phyloP scores from a whole-genome alignment of 2,113 vertebrate species.

The Tonatia bakeri region DNA sequence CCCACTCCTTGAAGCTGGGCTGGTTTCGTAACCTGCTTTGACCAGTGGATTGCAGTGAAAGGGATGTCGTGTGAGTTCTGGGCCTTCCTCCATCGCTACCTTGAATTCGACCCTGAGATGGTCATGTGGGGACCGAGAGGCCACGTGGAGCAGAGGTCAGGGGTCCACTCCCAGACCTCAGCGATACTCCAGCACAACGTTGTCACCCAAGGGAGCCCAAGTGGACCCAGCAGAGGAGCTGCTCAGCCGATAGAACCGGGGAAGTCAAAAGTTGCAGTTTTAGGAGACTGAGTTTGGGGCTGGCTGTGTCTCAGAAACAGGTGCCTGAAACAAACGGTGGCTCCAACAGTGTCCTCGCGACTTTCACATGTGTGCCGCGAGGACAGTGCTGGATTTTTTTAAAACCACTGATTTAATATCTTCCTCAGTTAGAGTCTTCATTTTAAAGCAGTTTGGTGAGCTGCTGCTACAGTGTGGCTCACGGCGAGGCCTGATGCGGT shows the following conservation, averaged over 20 bases:
- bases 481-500: too few species aligned
- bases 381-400: not conserved
- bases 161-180: not conserved
- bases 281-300: not conserved
- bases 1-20: not conserved
- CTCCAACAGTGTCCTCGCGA: not conserved
- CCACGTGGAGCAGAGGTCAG: not conserved
- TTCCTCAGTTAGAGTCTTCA: not conserved
- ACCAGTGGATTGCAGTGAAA: not conserved
- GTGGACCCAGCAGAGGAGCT: not conserved
- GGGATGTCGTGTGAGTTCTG: not conserved
- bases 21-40: not conserved
- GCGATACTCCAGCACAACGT: not conserved
- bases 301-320: not conserved
- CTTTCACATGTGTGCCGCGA: accelerated
- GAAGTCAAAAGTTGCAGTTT: not conserved
- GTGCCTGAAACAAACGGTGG: not conserved
- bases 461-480: not conserved
- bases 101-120: not conserved
- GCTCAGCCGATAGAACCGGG: too few species aligned
- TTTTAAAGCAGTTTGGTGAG: not conserved
- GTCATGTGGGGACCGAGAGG: not conserved
- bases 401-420: not conserved
- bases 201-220: not conserved
- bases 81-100: not conserved